Conservation (phyloP, 1,140 invertebrate species). For the Drosophila tropicalis region DNA sequence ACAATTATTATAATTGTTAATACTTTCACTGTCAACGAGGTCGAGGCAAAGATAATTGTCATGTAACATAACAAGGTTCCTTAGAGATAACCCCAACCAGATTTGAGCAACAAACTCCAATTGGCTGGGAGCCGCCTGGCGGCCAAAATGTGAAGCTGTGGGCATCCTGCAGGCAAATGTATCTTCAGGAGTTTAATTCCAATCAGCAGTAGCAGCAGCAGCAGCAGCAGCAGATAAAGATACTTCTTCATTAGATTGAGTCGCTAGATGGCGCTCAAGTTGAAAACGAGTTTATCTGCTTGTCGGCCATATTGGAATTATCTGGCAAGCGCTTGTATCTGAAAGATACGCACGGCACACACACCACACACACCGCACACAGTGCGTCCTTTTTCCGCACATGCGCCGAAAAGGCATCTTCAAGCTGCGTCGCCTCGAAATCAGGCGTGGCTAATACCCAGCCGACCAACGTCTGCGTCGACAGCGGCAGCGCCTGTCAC, state of each 20-base stretch:
- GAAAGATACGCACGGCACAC: constrained; percentile 34
- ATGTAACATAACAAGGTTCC: constrained; percentile 40
- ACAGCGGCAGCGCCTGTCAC: constrained; percentile 45
- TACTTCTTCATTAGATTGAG: background rate
- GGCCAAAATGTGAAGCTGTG: constrained; percentile 50
- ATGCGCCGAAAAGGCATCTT: constrained; percentile 47
- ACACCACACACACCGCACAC: background rate
- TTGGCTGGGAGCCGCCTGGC: constrained; percentile 42
- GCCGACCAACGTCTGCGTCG: constrained; percentile 37
- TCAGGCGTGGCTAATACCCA: constrained; percentile 64
- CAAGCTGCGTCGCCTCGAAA: constrained; percentile 10
- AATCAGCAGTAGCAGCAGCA: constrained; percentile 35
- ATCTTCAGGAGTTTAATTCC: constrained; percentile 42
- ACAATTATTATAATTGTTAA: constrained; percentile 45
- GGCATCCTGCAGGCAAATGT: constrained; percentile 26
- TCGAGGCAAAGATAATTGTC: constrained; percentile 40
- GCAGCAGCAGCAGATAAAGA: constrained; percentile 55
- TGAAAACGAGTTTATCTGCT: constrained; percentile 47
- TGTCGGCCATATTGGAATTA: constrained; percentile 74
- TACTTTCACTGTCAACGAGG: constrained; percentile 26
- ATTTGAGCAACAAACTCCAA: constrained; percentile 29
- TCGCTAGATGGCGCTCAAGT: constrained; percentile 45
- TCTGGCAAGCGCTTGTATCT: constrained; percentile 51
- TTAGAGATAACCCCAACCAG: constrained; percentile 24
- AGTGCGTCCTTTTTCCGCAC: constrained; percentile 73